These are phyloP conservation scores for Austrolebias charrua DNA, from an alignment of 2,797 vertebrate genomes.

Conservation along the genomic window DNA sequence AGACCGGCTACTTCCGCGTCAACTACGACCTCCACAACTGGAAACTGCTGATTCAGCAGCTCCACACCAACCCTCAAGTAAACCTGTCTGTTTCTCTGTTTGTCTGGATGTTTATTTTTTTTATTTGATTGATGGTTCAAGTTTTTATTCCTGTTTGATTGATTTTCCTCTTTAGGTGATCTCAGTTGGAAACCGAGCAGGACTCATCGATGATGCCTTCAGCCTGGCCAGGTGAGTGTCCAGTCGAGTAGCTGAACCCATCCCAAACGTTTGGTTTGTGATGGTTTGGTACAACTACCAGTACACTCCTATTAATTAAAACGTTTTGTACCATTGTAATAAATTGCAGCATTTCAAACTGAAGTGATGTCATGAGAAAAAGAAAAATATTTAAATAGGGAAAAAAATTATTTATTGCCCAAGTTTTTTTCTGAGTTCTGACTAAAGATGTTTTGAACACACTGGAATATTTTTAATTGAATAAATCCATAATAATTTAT, in stretches of 20 bases:
- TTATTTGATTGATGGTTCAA: background rate
- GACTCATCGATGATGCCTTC: constrained; percentile 95
- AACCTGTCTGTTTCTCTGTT: background rate
- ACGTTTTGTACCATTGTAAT: no score
- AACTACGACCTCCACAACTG: constrained; percentile 98
- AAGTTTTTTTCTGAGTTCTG: no score
- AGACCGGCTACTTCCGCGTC: constrained; percentile 97
- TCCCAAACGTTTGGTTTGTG: no score
- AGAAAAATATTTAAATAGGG: no score
- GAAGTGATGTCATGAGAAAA: no score
- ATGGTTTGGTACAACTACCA: no score
- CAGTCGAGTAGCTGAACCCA: background rate
- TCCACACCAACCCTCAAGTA: constrained; percentile 89
- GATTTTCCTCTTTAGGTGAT: constrained; percentile 80
- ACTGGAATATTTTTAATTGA: background rate
- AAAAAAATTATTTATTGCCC: no score
- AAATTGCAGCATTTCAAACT: no score
- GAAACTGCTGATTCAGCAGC: constrained; percentile 92
- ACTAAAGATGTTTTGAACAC: no score
- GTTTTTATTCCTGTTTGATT: background rate
- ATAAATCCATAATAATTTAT: background rate
- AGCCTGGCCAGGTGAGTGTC: constrained; percentile 92
- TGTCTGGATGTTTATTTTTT: background rate
- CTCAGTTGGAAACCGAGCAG: constrained; percentile 94
- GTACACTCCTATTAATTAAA: no score